Evolutionary conservation across 2,888 invertebrate species (phyloP).

Genomic region (Cataglyphis altisquamis): DNA sequence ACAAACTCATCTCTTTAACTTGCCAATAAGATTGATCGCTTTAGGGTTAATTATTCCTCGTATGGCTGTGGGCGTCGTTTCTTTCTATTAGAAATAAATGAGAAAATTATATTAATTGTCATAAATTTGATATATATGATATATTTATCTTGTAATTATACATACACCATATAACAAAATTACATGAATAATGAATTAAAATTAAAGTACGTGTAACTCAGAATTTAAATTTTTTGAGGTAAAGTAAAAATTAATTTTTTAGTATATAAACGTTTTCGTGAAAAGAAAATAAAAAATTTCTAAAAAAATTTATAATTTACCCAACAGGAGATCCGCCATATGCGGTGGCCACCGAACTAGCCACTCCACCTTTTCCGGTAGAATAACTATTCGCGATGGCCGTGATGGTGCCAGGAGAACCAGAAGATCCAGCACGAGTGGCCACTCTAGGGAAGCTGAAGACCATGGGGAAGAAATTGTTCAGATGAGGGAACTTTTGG

Average conservation of each 20-base stretch:
- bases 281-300: neutral
- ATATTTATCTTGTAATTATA: neutral
- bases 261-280: neutral
- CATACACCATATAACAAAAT: neutral
- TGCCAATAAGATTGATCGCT: neutral
- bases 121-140: neutral
- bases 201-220: neutral
- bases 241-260: neutral
- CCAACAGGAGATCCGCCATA: conserved; percentile 89
- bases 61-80: conserved; percentile 72
- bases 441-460: conserved; percentile 87
- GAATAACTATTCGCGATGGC: conserved; percentile 92
- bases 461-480: conserved; percentile 90
- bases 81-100: conserved; percentile 69
- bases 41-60: conserved; percentile 70
- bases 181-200: neutral
- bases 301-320: conserved; percentile 66
- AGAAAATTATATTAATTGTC: neutral
- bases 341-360: conserved; percentile 91
- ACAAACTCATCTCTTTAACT: conserved; percentile 13
- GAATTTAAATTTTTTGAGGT: neutral
- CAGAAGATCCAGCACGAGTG: conserved; percentile 83
- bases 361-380: conserved; percentile 91
- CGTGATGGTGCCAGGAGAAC: conserved; percentile 88
- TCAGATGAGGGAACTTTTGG: conserved; percentile 85